phyloP scores from a whole-genome alignment of 2,888 invertebrate genomes.

The Lapara coniferarum region DNA sequence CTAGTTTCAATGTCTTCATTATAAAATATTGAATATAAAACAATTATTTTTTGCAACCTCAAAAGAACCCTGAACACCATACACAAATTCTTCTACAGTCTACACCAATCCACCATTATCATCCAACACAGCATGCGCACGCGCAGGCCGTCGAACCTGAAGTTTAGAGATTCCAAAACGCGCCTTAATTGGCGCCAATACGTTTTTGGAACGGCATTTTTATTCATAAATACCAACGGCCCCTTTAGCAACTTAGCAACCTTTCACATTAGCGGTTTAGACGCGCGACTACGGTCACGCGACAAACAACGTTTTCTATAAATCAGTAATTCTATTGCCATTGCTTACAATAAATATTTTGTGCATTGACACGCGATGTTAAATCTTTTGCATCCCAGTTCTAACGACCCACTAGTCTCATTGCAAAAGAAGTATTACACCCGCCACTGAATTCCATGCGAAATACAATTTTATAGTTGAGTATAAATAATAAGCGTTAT shows the following conservation, averaged over 20 bases:
- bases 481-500: not conserved
- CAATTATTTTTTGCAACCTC: not conserved
- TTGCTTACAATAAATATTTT: constrained; percentile 24
- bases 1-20: too few species aligned
- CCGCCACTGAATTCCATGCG: too few species aligned
- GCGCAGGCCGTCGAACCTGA: constrained; percentile 53
- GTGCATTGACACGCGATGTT: constrained; percentile 20
- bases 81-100: not conserved
- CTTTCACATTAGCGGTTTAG: constrained; percentile 50
- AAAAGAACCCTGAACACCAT: not conserved
- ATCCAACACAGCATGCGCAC: constrained; percentile 37
- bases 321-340: constrained; percentile 29
- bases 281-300: constrained; percentile 29
- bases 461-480: not conserved
- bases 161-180: constrained; percentile 59
- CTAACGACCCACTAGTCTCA: constrained; percentile 22
- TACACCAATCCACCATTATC: constrained; percentile 8
- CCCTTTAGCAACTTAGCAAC: constrained; percentile 47
- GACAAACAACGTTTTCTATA: not conserved
- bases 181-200: constrained; percentile 66
- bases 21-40: too few species aligned
- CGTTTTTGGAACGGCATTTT: constrained; percentile 70
- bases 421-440: constrained; percentile 4
- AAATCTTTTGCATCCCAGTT: constrained; percentile 13
- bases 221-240: constrained; percentile 70